A percentile compares a stretch with the other conserved stretches of the same genome.
Evolutionary conservation across 35 echinoderm and acorn worm species (phyloP).

Genomic region (Strongylocentrotus purpuratus): DNA sequence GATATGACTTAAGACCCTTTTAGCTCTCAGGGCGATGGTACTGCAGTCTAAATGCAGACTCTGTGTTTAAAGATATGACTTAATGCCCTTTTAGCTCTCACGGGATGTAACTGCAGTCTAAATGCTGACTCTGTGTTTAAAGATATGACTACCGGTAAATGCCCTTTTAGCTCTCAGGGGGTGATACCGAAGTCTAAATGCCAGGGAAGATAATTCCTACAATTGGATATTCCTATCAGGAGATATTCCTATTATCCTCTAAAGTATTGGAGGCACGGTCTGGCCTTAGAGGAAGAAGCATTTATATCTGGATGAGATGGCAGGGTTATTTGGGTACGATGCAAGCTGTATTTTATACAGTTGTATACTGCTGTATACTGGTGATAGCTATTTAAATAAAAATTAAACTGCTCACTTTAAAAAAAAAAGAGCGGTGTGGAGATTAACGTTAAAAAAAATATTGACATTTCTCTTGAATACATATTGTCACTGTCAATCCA

Average conservation of each 20-base stretch:
- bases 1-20: too few relatives aligned
- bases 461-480: too few relatives aligned
- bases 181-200: background rate
- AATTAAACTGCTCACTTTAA: too few relatives aligned
- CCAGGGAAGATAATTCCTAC: background rate
- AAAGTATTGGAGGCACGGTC: background rate
- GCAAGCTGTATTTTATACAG: background rate
- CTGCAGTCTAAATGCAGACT: too few relatives aligned
- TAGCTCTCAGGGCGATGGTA: too few relatives aligned
- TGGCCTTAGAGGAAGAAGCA: background rate
- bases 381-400: too few relatives aligned
- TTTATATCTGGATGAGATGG: background rate
- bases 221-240: background rate
- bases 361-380: too few relatives aligned
- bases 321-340: background rate
- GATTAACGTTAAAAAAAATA: too few relatives aligned
- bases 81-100: too few relatives aligned
- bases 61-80: background rate
- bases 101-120: too few relatives aligned
- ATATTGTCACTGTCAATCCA: too few relatives aligned
- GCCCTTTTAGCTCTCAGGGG: conserved; percentile 16
- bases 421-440: too few relatives aligned
- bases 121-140: background rate
- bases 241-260: background rate
- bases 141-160: background rate